These are phyloP conservation scores for Sebastes iracundus DNA, from an alignment of 2,797 vertebrate species.

Conservation along the genomic window DNA sequence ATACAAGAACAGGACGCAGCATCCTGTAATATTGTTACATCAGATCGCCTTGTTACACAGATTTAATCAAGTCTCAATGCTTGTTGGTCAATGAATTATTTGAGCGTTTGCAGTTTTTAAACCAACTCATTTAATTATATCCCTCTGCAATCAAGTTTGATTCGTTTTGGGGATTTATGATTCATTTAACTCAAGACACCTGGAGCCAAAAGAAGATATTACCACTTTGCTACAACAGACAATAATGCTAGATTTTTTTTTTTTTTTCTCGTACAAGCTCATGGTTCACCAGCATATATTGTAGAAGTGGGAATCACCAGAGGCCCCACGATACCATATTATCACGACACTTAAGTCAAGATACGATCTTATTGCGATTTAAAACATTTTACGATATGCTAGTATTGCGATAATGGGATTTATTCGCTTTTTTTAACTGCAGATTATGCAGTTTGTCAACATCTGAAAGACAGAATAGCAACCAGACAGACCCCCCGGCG, in stretches of 20 bases:
- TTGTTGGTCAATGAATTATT: not conserved
- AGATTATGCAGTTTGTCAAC: too few relatives aligned
- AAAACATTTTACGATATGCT: too few relatives aligned
- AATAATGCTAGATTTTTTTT: not conserved
- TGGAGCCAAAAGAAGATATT: not conserved
- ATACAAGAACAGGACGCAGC: slow-evolving; percentile 1
- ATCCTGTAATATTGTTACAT: not conserved
- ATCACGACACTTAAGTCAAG: too few relatives aligned
- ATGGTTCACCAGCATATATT: not conserved
- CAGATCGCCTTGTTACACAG: not conserved
- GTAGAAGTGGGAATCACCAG: too few relatives aligned
- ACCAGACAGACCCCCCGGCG: too few relatives aligned
- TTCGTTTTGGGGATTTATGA: not conserved
- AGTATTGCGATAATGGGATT: too few relatives aligned
- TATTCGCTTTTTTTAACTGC: too few relatives aligned
- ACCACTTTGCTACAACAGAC: not conserved
- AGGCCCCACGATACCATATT: too few relatives aligned
- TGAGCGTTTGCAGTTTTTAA: not conserved
- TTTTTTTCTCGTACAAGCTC: not conserved
- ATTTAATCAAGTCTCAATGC: not conserved
- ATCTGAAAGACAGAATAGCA: too few relatives aligned
- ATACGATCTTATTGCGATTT: too few relatives aligned
- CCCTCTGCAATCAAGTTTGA: not conserved
- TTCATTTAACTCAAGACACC: not conserved
- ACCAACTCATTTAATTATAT: not conserved